Evolutionary conservation across 2,888 invertebrate species (phyloP).

Genomic region (Eristalis pertinax): DNA sequence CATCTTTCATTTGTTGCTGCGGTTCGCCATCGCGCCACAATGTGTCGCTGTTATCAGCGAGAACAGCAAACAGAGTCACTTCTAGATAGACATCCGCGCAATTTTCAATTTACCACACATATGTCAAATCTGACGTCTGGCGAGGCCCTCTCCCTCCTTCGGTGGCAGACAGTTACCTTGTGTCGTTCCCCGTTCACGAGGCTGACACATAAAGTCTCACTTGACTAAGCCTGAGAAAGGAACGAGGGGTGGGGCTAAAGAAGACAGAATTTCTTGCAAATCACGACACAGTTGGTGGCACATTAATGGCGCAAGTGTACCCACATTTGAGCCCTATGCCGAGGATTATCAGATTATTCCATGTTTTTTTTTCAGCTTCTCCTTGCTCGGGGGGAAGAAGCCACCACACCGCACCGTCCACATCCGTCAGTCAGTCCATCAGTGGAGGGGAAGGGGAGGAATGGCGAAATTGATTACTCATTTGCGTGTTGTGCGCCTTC

Average conservation of each 20-base stretch:
- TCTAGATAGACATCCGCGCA: not conserved
- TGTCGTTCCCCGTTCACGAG: not conserved
- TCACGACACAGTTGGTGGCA: slow-evolving; percentile 43
- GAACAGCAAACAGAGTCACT: not conserved
- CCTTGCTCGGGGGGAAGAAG: not conserved
- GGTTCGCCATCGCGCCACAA: not conserved
- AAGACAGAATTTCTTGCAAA: not conserved
- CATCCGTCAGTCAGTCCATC: too few relatives aligned
- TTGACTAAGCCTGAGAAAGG: not conserved
- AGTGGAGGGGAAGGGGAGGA: not conserved
- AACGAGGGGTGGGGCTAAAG: too few relatives aligned
- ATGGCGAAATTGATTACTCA: slow-evolving; percentile 40
- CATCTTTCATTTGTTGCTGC: not conserved
- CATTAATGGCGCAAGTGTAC: slow-evolving; percentile 39
- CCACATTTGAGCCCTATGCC: slow-evolving; percentile 9
- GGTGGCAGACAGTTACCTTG: too few relatives aligned
- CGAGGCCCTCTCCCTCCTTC: too few relatives aligned
- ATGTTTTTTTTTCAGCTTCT: not conserved
- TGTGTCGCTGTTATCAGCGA: not conserved
- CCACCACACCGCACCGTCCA: not conserved
- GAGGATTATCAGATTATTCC: slow-evolving; percentile 39
- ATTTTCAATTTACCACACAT: not conserved
- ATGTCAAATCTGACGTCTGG: not conserved
- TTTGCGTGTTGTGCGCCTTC: slow-evolving; percentile 43
- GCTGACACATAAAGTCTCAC: not conserved